Conservation (phyloP, 1,140 invertebrate species). For the Plectrocnemia conspersa region DNA sequence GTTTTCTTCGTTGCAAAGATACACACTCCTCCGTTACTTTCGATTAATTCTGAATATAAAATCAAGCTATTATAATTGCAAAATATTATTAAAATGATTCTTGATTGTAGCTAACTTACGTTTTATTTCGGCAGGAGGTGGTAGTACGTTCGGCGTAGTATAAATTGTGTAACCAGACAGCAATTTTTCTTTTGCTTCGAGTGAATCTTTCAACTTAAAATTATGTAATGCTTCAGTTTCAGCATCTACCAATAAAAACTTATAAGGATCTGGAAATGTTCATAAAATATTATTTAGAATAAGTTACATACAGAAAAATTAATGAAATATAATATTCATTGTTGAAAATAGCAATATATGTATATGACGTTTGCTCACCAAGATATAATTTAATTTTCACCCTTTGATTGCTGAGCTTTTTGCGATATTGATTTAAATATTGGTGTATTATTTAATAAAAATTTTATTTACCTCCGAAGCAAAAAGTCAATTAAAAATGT, state of each 20-base stretch:
- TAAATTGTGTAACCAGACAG: slow-evolving; percentile 16
- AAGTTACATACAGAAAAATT: background rate
- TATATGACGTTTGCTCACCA: no score
- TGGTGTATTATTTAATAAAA: no score
- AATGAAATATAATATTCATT: background rate
- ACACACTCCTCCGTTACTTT: slow-evolving; percentile 8
- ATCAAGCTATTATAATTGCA: background rate
- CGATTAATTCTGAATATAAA: slow-evolving; percentile 19
- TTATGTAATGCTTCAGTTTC: slow-evolving; percentile 5
- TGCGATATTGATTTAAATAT: no score
- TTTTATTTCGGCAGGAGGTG: slow-evolving; percentile 16
- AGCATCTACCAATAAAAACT: slow-evolving; percentile 8
- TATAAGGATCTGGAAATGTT: slow-evolving; percentile 15
- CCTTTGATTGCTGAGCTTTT: no score
- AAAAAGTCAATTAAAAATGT: no score
- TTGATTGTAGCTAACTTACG: slow-evolving; percentile 4
- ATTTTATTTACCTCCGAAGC: no score
- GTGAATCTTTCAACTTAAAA: background rate
- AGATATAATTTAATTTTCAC: no score
- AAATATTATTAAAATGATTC: background rate
- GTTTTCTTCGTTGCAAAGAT: background rate
- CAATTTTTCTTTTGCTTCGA: slow-evolving; percentile 3
- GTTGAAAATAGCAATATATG: background rate
- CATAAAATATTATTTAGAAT: background rate
- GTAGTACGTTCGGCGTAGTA: slow-evolving; percentile 14